Conservation (phyloP, 2,888 invertebrate genomes). For the Calephelis perditalis region DNA sequence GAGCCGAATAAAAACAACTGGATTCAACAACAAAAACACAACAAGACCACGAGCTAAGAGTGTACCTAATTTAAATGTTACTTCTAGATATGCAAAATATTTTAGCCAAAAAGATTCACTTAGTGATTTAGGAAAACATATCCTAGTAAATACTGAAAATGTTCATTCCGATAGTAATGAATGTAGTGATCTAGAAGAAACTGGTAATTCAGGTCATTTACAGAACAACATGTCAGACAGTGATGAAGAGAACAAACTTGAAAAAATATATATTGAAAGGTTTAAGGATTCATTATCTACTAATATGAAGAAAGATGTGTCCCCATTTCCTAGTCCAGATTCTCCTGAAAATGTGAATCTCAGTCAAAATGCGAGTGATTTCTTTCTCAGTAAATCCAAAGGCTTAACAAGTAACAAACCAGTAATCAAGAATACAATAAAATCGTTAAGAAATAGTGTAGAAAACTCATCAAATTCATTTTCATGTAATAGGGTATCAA, state of each 20-base stretch:
- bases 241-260: slow-evolving; percentile 56
- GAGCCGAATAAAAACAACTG: slow-evolving; percentile 46
- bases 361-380: slow-evolving; percentile 37
- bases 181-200: slow-evolving; percentile 34
- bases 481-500: slow-evolving; percentile 11
- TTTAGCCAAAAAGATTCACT: slow-evolving; percentile 64
- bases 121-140: slow-evolving; percentile 49
- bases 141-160: slow-evolving; percentile 34
- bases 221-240: slow-evolving; percentile 36
- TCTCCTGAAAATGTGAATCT: slow-evolving; percentile 19
- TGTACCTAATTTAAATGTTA: slow-evolving; percentile 70
- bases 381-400: slow-evolving; percentile 35
- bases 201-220: slow-evolving; percentile 28
- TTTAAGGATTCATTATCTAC: slow-evolving; percentile 45
- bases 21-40: slow-evolving; percentile 33
- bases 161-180: slow-evolving; percentile 29
- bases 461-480: not conserved
- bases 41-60: slow-evolving; percentile 63
- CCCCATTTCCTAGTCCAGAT: slow-evolving; percentile 20
- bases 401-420: not conserved
- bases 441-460: not conserved
- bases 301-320: not conserved
- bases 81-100: slow-evolving; percentile 71
- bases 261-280: slow-evolving; percentile 59
- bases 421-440: not conserved